Base-by-base conservation (phyloP, 2,797 vertebrate species). In the Pangasius mekongensis region DNA sequence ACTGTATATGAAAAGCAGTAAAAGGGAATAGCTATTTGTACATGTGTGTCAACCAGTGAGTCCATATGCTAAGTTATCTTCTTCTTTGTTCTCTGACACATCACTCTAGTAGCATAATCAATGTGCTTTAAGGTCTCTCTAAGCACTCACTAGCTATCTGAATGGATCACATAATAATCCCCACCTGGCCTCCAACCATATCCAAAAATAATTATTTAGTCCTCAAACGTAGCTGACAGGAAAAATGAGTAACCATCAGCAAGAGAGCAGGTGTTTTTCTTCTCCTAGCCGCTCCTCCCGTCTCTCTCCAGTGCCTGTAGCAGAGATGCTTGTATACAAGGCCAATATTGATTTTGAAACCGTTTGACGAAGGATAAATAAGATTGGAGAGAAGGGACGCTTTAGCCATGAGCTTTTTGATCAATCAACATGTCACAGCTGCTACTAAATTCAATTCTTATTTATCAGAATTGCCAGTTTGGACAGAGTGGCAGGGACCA, bases 351-450 rank as follows among this genome's bases (percentile, higher is more conserved):
- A 99, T 99, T 98, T 95, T 95, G 96, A 97, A 98, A 97, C 97
- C 97, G 97, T 98, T 97, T 97, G 93, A 94, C 96, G 96, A 96
- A 95, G 97, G 97, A 98, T 98, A 97, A 98, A 99, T 99, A 98
- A 97, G 97, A 97, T 94, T 93, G 95, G 94, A 96, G 96, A 97
- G 95, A 94, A 96, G 95, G 96, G 96, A 98, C 94, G 97, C 97
- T 97, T 97, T 96, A 97, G 97, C 98, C 98, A 98, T 96, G 94
- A 97, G 96, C 97, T 97, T 97, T 97, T 96, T 98, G 98, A 99
- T 99, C 98, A 98, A 99, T 99, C 98, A 99, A 97, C 96, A 96
- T 99, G 98, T 98, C 97, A 98, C 96, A 97, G 96, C 96, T 96
- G 96, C 95, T 97, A 96, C 96, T 93, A 98, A 98, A 99, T 98